Conservation (phyloP, 1,140 invertebrate species). For the Halotydeus destructor region DNA sequence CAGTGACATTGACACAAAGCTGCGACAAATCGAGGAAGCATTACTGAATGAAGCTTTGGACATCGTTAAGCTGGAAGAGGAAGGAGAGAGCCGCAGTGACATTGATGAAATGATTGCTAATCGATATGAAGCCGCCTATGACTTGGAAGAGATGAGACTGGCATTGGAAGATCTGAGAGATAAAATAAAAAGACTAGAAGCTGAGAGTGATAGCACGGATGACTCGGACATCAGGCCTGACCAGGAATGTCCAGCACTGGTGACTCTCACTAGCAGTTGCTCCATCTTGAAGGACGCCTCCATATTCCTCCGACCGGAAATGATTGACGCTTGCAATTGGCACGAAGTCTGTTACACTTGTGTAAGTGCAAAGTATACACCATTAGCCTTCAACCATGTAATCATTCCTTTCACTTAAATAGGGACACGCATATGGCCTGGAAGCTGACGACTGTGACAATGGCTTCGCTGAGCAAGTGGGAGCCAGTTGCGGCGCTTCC, state of each 20-base stretch:
- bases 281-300: constrained; percentile 11
- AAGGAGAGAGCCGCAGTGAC: not conserved
- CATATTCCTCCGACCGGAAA: constrained; percentile 8
- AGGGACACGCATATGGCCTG: constrained; percentile 14
- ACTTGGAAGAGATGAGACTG: constrained; percentile 14
- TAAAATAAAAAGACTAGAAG: constrained; percentile 11
- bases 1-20: constrained; percentile 6
- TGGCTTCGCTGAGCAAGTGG: constrained; percentile 15
- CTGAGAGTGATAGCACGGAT: constrained; percentile 2
- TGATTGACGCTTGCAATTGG: constrained; percentile 15
- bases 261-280: constrained; percentile 14
- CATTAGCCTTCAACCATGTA: constrained; percentile 5
- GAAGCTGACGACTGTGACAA: constrained; percentile 13
- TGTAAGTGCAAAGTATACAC: constrained; percentile 13
- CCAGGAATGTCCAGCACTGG: constrained; percentile 10
- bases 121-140: constrained; percentile 12
- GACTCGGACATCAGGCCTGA: not conserved
- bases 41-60: constrained; percentile 12
- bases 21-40: constrained; percentile 12
- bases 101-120: constrained; percentile 6
- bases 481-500: constrained; percentile 12
- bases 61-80: not conserved
- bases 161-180: constrained; percentile 11
- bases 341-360: constrained; percentile 18
- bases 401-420: not conserved